phyloP scores from a whole-genome alignment of 2,888 invertebrate genomes.

The Platycheirus rosarum region DNA sequence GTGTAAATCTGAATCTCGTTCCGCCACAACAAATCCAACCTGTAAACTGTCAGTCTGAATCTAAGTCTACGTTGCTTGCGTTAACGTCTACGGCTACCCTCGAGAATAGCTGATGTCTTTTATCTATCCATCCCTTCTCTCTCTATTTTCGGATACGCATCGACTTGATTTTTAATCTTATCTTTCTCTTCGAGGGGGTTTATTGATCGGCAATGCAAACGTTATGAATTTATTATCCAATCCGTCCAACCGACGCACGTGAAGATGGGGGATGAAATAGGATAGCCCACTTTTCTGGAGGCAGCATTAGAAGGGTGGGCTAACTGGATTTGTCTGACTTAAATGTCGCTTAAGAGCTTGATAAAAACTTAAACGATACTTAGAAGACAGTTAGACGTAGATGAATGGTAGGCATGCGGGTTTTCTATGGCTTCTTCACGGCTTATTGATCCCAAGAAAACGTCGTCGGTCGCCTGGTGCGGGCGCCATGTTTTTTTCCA shows the following conservation, averaged over 20 bases:
- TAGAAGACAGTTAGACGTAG: constrained; percentile 26
- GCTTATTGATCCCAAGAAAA: constrained; percentile 44
- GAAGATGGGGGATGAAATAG: constrained; percentile 5
- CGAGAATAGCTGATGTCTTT: not conserved
- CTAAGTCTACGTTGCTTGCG: not conserved
- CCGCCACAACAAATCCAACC: constrained; percentile 49
- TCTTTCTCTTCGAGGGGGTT: constrained; percentile 33
- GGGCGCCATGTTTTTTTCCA: constrained; percentile 1
- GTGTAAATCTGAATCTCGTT: constrained; percentile 51
- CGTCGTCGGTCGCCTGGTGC: constrained; percentile 5
- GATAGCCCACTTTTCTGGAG: constrained; percentile 2
- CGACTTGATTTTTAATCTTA: constrained; percentile 63
- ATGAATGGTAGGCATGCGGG: constrained; percentile 3
- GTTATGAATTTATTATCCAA: constrained; percentile 62
- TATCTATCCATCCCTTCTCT: not conserved
- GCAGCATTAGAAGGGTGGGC: not conserved
- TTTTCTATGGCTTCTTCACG: constrained; percentile 52
- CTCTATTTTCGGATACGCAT: constrained; percentile 42
- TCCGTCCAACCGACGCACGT: constrained; percentile 9
- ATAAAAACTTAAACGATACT: constrained; percentile 57
- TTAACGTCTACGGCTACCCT: not conserved
- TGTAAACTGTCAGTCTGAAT: constrained; percentile 57
- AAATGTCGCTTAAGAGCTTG: constrained; percentile 55
- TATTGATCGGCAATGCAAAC: constrained; percentile 60
- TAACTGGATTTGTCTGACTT: constrained; percentile 65